Evolutionary conservation across 2,113 vertebrate genomes (phyloP).

Genomic region (Hyperopisus bebe): DNA sequence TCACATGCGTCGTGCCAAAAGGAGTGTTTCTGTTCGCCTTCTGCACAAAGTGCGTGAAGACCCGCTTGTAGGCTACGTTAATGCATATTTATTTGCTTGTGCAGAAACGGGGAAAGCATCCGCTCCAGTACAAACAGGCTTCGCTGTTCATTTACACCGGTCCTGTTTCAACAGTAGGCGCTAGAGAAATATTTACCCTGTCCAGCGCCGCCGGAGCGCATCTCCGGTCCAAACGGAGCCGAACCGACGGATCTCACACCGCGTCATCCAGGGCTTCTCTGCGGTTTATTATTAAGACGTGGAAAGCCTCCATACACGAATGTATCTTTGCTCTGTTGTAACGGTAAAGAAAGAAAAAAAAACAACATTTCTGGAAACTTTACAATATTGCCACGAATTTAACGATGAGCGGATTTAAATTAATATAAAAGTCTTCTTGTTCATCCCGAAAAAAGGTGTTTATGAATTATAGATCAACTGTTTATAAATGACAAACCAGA

Average conservation of each 20-base stretch:
- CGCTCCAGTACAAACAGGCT: neutral
- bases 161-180: neutral
- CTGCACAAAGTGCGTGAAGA: neutral
- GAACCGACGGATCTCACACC: neutral
- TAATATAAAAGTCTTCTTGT: neutral
- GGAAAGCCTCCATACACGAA: neutral
- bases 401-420: neutral
- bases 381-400: neutral
- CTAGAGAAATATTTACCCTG: neutral
- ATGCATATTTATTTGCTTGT: constrained; percentile 1
- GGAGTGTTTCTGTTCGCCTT: neutral
- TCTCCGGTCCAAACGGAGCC: neutral
- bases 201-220: neutral
- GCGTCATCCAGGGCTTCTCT: neutral
- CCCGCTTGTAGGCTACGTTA: neutral
- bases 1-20: neutral
- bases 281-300: neutral
- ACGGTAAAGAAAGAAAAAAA: neutral
- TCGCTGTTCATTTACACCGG: neutral
- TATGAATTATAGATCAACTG: neutral
- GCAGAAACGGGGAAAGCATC: neutral
- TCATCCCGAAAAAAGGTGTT: neutral
- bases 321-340: neutral
- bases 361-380: neutral
- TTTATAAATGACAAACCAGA: neutral